Base-by-base conservation (phyloP, 2,888 invertebrate genomes). In the Achlya flavicornis region DNA sequence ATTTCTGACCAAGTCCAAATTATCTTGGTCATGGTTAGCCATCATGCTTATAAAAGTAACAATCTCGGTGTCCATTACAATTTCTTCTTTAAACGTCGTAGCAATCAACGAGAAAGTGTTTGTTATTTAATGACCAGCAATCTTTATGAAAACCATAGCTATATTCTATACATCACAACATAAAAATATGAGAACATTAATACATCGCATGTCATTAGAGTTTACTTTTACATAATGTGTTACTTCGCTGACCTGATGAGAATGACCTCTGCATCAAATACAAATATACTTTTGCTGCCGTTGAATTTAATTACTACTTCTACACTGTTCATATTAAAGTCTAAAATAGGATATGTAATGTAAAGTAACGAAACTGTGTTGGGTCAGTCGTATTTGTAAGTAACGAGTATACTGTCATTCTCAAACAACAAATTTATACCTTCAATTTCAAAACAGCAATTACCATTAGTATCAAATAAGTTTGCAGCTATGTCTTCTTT, bases 151-250 rank as follows among this genome's bases (percentile, higher is more conserved):
- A 70, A 62, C 71, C 69, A 80, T 78, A 77, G 75, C 73, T 71
- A 72, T 72, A 66, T 66, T 72, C 69, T 69, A 64, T 26, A 60
- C 60, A 68, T 69, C 68, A 68, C 66, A 57, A 63, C 64, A 69
- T 77, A 71, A 73, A 71, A 73, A 76, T 76, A 75, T 71, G 63
- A 70, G 62, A 70, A 70, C 73, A 75, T 76, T 75, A 74, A 80
- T 73, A 74, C 75, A 81, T 77, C 72, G 68, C 68, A 65, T 69
- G 78, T 76, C 78, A 78, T 80, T 78, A 83, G 66, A 74, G 73
- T 76, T 78, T 77, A 71, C 69, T 76, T 79, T 77, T 76, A 73
- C 75, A 72, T 78, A 75, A 77, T 71, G 73, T 66, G 66, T 71
- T 78, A 74, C 76, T 74, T 74, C 63, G 65, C 71, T 77, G 71